phyloP scores from a whole-genome alignment of 30 jellyfish, hydroid and myxozoan species.

The Cassiopea andromeda region DNA sequence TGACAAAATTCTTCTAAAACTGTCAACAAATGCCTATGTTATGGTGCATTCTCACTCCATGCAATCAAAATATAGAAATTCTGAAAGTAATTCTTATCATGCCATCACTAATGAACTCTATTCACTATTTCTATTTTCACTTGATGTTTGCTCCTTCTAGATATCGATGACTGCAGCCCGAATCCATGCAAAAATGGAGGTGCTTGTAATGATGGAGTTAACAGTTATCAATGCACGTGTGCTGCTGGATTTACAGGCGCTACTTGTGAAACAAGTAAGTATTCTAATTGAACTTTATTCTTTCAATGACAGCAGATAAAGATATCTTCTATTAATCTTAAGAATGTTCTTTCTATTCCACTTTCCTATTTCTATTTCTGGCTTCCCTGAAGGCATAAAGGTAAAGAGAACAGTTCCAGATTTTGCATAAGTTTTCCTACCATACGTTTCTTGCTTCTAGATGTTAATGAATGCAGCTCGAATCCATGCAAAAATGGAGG shows the following conservation, averaged over 20 bases:
- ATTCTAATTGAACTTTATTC: not conserved
- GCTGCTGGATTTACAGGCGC: conserved; percentile 43
- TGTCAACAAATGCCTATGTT: too few species aligned
- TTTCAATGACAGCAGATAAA: not conserved
- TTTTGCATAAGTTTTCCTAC: too few species aligned
- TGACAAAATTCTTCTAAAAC: too few species aligned
- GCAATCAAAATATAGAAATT: not conserved
- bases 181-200: conserved; percentile 34
- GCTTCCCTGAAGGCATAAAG: too few species aligned
- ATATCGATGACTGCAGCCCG: conserved; percentile 11
- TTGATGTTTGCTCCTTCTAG: not conserved
- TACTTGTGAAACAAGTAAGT: conserved; percentile 30
- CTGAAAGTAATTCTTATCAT: too few species aligned
- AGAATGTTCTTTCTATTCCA: too few species aligned
- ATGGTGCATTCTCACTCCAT: not conserved
- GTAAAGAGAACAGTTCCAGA: too few species aligned
- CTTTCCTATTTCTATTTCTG: too few species aligned
- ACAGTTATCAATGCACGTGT: conserved; percentile 4
- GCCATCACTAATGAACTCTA: too few species aligned
- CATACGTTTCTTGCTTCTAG: too few species aligned
- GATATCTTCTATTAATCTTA: too few species aligned
- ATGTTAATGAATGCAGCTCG: not conserved
- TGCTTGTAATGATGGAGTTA: not conserved
- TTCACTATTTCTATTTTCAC: too few species aligned
- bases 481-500: conserved; percentile 35